Conservation (phyloP, 2,113 vertebrate genomes). For the Ceyx melanurus region DNA sequence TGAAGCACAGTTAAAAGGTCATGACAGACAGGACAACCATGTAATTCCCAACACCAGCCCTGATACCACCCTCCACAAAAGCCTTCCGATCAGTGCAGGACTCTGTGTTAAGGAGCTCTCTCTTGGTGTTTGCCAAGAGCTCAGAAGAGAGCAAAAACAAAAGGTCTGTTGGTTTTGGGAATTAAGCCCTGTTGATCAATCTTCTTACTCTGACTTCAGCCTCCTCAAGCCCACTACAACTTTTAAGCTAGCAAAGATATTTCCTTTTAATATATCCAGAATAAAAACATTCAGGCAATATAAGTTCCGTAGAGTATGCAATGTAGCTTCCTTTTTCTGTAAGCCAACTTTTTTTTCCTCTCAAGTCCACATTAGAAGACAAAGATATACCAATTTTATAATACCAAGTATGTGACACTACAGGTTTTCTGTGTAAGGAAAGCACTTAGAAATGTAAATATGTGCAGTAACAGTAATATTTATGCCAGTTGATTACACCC, state of each 20-base stretch:
- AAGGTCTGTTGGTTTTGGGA: neutral
- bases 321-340: rapidly evolving
- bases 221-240: neutral
- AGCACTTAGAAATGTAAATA: neutral
- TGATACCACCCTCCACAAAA: neutral
- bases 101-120: neutral
- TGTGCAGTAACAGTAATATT: neutral
- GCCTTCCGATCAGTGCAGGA: neutral
- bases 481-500: neutral
- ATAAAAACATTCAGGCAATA: neutral
- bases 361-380: neutral
- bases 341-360: neutral
- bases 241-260: neutral
- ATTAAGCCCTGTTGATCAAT: neutral
- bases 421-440: neutral
- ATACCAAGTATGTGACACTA: neutral
- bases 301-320: neutral
- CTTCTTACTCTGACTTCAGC: neutral
- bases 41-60: neutral
- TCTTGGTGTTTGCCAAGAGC: neutral
- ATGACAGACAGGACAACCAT: too few species aligned
- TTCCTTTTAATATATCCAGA: neutral
- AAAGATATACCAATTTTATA: neutral
- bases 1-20: too few species aligned
- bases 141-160: neutral